Percentiles rank a stretch among this genome's conserved stretches.
Conservation (phyloP, 2,888 invertebrate species). For the Pristionchus japonicus region DNA sequence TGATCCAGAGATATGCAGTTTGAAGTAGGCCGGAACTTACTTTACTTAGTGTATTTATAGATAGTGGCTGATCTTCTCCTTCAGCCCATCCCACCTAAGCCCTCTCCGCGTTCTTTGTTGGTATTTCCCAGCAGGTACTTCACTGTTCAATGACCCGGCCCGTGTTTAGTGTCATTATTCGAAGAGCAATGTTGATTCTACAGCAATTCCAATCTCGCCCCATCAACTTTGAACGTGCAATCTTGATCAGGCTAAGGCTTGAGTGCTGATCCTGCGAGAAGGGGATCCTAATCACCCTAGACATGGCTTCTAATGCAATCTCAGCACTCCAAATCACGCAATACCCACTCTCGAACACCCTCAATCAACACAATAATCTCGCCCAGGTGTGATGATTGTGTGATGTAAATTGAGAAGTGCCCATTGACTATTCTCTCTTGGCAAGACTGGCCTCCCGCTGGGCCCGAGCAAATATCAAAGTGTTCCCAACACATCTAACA, state of each 20-base stretch:
- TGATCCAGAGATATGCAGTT: background rate
- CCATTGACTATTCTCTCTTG: background rate
- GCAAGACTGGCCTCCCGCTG: background rate
- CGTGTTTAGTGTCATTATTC: constrained; percentile 37
- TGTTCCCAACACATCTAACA: background rate
- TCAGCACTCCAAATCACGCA: background rate
- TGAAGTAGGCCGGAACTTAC: background rate
- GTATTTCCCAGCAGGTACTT: constrained; percentile 20
- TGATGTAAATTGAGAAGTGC: constrained; percentile 21
- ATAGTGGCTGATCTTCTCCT: background rate
- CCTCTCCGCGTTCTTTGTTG: constrained; percentile 24
- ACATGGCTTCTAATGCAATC: too few species aligned
- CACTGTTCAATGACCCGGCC: background rate
- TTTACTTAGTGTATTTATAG: background rate
- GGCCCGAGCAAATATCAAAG: background rate
- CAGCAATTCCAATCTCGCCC: background rate
- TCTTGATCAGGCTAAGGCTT: background rate
- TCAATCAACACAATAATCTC: constrained; percentile 22
- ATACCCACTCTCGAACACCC: background rate
- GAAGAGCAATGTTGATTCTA: background rate
- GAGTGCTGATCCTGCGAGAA: too few species aligned
- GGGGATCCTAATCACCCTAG: too few species aligned
- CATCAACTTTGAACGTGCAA: background rate
- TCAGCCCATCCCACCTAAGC: background rate
- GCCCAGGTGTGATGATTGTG: constrained; percentile 21